Base-by-base conservation (phyloP, 2,888 invertebrate genomes). In the Aphidius colemani region DNA sequence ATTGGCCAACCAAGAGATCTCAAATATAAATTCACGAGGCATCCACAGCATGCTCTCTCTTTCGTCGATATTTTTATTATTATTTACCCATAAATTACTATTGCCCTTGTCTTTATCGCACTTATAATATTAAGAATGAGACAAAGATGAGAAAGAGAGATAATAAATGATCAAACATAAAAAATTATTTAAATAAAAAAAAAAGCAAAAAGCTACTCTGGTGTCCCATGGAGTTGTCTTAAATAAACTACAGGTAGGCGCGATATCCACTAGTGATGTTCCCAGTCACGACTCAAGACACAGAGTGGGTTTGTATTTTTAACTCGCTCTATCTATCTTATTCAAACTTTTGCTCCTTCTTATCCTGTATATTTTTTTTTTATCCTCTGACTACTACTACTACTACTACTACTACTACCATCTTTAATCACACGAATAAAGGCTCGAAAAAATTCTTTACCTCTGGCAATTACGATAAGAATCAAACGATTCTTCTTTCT, bases 181-280 rank as follows among this genome's bases (percentile, higher is more conserved):
- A 41, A 18, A 53, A 45, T 44, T 61, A 61, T 63, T 59, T 63
- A 63, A 39, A n/a, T n/a, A n/a, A n/a, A n/a, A 41, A 48, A 57
- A 11, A 13, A 50, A 45, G 48, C 7, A 51, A 62, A 59, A 59
- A 65, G 61, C 64, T 63, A 59, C 63, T 55, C 43, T 60, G 69
- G 70, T 69, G 70, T 73, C 73, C 71, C 74, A 71, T 64, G 67
- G 71, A 68, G 73, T 72, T 61, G 70, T 69, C 70, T 72, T 74
- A 69, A 74, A 71, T 71, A 72, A 72, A 71, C 72, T 72, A 68
- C 74, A 73, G 74, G 73, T 74, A 71, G 71, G 71, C 72, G 70
- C 73, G 70, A 71, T 70, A 72, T 69, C 67, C 68, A 30, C 5
- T 67, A 64, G 67, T 68, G 67, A 67, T 65, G 68, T 64, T 67